phyloP scores from a whole-genome alignment of 2,113 vertebrate species.

The Coregonus clupeaformis region DNA sequence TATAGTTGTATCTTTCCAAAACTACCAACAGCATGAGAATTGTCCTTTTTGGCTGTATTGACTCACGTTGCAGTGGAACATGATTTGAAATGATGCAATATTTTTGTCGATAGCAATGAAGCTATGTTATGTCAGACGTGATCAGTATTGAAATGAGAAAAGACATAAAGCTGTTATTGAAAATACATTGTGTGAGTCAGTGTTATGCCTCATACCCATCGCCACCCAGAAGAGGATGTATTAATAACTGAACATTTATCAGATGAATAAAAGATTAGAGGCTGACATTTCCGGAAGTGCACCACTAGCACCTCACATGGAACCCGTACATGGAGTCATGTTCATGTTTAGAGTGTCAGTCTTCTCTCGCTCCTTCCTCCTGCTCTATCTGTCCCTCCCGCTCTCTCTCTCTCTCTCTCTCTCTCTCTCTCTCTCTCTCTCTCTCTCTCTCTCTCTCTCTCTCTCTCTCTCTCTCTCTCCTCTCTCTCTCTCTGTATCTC shows the following conservation, averaged over 20 bases:
- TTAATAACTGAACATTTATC: background rate
- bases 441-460: background rate
- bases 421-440: background rate
- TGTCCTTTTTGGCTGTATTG: background rate
- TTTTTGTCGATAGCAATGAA: background rate
- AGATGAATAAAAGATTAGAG: constrained; percentile 3
- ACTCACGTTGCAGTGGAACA: background rate
- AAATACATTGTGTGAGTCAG: background rate
- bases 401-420: background rate
- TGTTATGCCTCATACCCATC: background rate
- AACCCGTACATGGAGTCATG: too few relatives aligned
- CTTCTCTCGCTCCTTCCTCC: background rate
- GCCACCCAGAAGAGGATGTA: background rate
- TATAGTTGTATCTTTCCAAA: background rate
- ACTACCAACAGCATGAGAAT: background rate
- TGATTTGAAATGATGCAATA: background rate
- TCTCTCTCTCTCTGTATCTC: constrained; percentile 3
- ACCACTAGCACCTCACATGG: too few relatives aligned
- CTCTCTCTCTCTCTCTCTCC: background rate
- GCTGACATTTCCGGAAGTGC: background rate
- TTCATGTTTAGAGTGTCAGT: background rate
- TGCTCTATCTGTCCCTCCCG: background rate
- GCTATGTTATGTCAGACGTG: background rate
- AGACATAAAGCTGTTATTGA: background rate
- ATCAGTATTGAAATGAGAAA: background rate